Evolutionary conservation across 2,888 invertebrate genomes (phyloP), one percentile per base, ranked within the genome.

Genomic region (Toxonevra muliebris): DNA sequence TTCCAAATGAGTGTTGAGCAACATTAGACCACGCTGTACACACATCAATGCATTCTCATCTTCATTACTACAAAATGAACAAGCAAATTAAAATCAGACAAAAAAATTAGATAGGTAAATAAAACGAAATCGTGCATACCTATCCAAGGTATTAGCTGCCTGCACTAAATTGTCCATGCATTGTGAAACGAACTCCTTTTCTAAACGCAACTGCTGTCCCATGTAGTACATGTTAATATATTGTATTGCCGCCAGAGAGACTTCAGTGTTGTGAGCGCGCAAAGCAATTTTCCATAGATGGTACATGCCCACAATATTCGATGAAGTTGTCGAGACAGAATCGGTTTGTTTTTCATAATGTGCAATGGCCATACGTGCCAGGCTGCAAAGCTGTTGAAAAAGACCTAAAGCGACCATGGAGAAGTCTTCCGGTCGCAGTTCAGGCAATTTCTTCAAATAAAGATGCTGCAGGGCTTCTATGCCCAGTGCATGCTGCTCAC

Each of bases 231-330:
- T 92, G 84, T 97, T 97, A 66, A 97, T 88, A 82, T 96, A 96
- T 82, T 96, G 95, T 76, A 97, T 97, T 1, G 97, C 96, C 3
- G 96, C 93, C 90, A 96, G 91, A 73, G 96, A 96, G 1, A 97
- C 97, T 81, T 97, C 96, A 85, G 96, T 96, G 81, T 93, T 96
- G 74, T 92, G 92, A 1, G 97, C 96, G 74, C 93, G 88, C 5
- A 97, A 87, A 0, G 97, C 97, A 70, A 97, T 96, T 84, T 94
- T 94, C 96, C 97, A 97, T 75, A 97, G 87, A 77, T 96, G 95
- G 84, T 95, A 94, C 93, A 97, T 96, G 13, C 95, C 96, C 13
- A 94, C 89, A 41, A 91, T 90, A 84, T 92, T 91, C 72, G 86
- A 80, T 20, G 82, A 82, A 20, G 82, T 80, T 8, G 80, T 76